Evolutionary conservation across 2,888 invertebrate genomes (phyloP).

Genomic region (Lypha dubia): DNA sequence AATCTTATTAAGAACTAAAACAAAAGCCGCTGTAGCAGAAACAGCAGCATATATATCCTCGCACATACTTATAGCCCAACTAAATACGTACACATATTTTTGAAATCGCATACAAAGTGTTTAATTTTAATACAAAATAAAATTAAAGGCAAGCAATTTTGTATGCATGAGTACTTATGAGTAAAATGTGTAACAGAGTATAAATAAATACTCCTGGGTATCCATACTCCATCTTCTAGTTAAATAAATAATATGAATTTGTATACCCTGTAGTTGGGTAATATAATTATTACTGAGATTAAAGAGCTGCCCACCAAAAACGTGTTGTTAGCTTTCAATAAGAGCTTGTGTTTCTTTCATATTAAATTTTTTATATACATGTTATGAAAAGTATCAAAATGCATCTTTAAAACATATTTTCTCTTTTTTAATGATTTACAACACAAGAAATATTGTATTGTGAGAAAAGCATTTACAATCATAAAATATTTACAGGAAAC

Average conservation of each 20-base stretch:
- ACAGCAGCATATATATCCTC: neutral
- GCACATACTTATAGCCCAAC: no score
- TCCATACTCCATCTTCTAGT: constrained; percentile 26
- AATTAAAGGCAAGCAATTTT: constrained; percentile 58
- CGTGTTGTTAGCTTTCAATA: no score
- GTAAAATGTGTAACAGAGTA: constrained; percentile 43
- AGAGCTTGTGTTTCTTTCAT: no score
- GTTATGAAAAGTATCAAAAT: no score
- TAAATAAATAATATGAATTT: constrained; percentile 33
- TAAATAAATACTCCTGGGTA: constrained; percentile 63
- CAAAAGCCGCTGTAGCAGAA: constrained; percentile 21
- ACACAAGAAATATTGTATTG: no score
- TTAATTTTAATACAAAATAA: constrained; percentile 38
- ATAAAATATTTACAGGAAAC: no score
- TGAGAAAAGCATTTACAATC: no score
- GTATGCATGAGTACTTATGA: constrained; percentile 57
- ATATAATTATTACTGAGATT: no score
- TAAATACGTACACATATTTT: neutral
- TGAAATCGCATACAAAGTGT: constrained; percentile 24
- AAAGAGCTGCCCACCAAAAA: no score
- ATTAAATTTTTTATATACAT: no score
- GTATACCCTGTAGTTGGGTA: neutral
- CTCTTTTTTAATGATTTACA: no score
- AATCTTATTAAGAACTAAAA: constrained; percentile 52
- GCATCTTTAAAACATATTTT: no score